A percentile compares a stretch with the other conserved stretches of the same genome.
Conservation (phyloP, 2,113 vertebrate genomes). For the Talpa occidentalis region DNA sequence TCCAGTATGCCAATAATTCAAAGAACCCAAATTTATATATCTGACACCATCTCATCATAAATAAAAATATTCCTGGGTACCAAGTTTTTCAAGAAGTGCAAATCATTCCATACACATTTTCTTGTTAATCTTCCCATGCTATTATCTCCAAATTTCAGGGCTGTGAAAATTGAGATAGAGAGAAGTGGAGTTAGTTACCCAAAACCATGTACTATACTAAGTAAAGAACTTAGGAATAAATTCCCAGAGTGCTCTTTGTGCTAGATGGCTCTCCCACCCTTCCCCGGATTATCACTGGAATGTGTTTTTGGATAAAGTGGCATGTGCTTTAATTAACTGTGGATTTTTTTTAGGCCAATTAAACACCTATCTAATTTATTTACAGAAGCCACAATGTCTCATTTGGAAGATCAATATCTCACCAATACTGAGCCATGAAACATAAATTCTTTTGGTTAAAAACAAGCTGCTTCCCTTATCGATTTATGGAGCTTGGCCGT, state of each 20-base stretch:
- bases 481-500: slow-evolving; percentile 33
- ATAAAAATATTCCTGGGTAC: slow-evolving; percentile 67
- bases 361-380: slow-evolving; percentile 62
- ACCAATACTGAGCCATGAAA: slow-evolving; percentile 44
- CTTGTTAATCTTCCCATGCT: slow-evolving; percentile 58
- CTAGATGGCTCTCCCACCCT: background rate
- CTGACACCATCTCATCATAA: slow-evolving; percentile 72
- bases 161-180: slow-evolving; percentile 12
- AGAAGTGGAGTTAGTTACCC: background rate
- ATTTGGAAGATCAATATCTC: slow-evolving; percentile 48
- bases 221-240: background rate
- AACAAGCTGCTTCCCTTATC: slow-evolving; percentile 4
- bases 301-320: background rate
- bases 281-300: background rate
- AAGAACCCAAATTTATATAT: slow-evolving; percentile 69
- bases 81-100: slow-evolving; percentile 58
- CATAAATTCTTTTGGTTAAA: slow-evolving; percentile 62
- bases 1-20: slow-evolving; percentile 67
- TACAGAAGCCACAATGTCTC: slow-evolving; percentile 1
- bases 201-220: background rate
- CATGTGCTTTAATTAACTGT: slow-evolving; percentile 16
- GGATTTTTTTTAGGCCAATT: slow-evolving; percentile 44
- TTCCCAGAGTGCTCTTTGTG: background rate
- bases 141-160: slow-evolving; percentile 56
- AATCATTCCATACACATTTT: slow-evolving; percentile 63